Evolutionary conservation across 2,797 vertebrate genomes (phyloP).

Genomic region (Notolabrus celidotus): DNA sequence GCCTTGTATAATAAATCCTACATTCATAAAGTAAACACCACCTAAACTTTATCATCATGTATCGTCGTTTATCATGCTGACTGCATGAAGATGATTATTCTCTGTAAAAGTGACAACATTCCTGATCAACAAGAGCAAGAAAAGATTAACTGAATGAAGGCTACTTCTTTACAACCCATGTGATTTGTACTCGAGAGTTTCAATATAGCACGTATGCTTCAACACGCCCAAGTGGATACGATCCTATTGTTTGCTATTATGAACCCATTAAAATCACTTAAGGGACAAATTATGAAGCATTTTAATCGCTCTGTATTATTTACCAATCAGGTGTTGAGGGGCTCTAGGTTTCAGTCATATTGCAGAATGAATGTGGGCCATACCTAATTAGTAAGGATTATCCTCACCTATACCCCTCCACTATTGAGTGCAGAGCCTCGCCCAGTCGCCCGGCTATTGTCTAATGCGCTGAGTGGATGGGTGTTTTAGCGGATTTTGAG

Average conservation of each 20-base stretch:
- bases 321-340: conserved; percentile 61
- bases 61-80: too few species aligned
- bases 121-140: too few species aligned
- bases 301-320: conserved; percentile 67
- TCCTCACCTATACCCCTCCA: conserved; percentile 73
- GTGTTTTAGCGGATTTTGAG: conserved; percentile 78
- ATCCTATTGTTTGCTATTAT: conserved; percentile 61
- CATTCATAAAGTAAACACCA: not conserved
- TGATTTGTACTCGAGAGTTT: conserved; percentile 54
- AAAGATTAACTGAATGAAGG: too few species aligned
- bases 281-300: conserved; percentile 30
- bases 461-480: conserved; percentile 63
- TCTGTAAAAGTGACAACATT: not conserved
- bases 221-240: conserved; percentile 33
- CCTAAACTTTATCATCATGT: too few species aligned
- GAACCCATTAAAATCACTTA: conserved; percentile 55
- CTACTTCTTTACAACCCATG: not conserved
- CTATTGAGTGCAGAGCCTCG: conserved; percentile 60
- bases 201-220: conserved; percentile 21
- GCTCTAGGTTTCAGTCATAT: conserved; percentile 78
- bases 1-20: not conserved
- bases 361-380: conserved; percentile 68
- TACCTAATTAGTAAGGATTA: conserved; percentile 87
- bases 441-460: conserved; percentile 65
- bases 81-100: too few species aligned